phyloP scores from a whole-genome alignment of 2,797 vertebrate species.

The Crenichthys baileyi region DNA sequence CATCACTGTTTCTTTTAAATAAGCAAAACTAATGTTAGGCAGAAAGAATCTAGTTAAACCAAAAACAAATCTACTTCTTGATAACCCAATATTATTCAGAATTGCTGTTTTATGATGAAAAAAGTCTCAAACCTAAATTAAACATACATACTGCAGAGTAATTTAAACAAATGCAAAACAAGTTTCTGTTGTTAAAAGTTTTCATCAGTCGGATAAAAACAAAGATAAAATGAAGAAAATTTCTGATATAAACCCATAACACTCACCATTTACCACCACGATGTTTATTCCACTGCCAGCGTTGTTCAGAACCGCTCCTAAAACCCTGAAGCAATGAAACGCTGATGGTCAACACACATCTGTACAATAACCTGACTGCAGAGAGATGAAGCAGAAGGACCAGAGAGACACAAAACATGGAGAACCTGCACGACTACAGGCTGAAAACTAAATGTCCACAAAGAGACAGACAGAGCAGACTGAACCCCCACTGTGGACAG shows the following conservation, averaged over 20 bases:
- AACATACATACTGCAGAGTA: background rate
- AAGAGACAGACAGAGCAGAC: background rate
- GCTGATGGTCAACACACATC: background rate
- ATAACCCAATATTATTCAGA: too few relatives aligned
- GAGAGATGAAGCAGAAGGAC: background rate
- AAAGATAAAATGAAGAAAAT: background rate
- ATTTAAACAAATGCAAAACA: background rate
- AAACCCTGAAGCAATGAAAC: conserved; percentile 77
- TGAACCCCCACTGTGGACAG: too few relatives aligned
- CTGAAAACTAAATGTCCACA: background rate
- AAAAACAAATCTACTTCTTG: background rate
- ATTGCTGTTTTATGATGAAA: background rate
- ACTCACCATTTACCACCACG: conserved; percentile 85
- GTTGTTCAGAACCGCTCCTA: conserved; percentile 84
- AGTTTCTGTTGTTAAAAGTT: background rate
- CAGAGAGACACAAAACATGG: background rate
- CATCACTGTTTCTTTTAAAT: too few relatives aligned
- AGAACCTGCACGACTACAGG: background rate
- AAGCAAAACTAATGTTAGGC: too few relatives aligned
- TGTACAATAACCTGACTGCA: background rate
- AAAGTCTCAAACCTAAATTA: background rate
- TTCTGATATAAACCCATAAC: too few relatives aligned
- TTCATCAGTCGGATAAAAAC: too few relatives aligned
- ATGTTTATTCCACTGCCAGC: conserved; percentile 87
- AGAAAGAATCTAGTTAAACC: too few relatives aligned